Base-by-base conservation (phyloP, 1,140 invertebrate genomes). In the Bactericera cockerelli region DNA sequence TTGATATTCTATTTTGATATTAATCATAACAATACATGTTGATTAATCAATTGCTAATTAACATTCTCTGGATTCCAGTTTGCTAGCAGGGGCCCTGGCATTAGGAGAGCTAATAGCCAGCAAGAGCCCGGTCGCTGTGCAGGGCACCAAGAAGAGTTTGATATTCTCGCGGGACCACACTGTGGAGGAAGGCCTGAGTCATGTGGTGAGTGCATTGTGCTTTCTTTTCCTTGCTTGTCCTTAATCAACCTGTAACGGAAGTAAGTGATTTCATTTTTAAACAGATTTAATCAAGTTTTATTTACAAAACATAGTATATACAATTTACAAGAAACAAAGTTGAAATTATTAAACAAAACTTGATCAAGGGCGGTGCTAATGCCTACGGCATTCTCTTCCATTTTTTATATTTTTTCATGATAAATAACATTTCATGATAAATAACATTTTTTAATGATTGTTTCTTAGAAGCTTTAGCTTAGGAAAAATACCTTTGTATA, bases 71-170 rank as follows among this genome's bases (percentile, higher is more conserved):
- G 64, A 39, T 72, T 74, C 56, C 63, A 84, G 83, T 57, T 71
- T 90, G 72, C 66, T 96, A 10, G 72, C 78, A 31, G 78, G 76
- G 58, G 84, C 87, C 0, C 57, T 93, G 1, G 75, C 81, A 26
- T 59, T 91, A 57, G 94, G 92, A 24, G 76, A 79, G 65, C 64
- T 74, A 38, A 96, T 98, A 64, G 88, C 93, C 13, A 68, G 67
- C n/a, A 93, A 93, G 73, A 95, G 91, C 76, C 95, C 95, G 8
- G 83, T 98, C 25, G 94, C 93, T 1, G 84, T 98, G 13, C 93
- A 97, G 73, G 81, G 81, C 8, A 87, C 88, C 0, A 98, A 98
- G 71, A 71, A 81, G 56, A 86, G 75, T 64, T 63, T 98, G 11
- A 77, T 89, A 28, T 95, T 89, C 73, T 89, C 92, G 2, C 75